Evolutionary conservation across 2,888 invertebrate genomes (phyloP).

Genomic region (Ctenicera cuprea): DNA sequence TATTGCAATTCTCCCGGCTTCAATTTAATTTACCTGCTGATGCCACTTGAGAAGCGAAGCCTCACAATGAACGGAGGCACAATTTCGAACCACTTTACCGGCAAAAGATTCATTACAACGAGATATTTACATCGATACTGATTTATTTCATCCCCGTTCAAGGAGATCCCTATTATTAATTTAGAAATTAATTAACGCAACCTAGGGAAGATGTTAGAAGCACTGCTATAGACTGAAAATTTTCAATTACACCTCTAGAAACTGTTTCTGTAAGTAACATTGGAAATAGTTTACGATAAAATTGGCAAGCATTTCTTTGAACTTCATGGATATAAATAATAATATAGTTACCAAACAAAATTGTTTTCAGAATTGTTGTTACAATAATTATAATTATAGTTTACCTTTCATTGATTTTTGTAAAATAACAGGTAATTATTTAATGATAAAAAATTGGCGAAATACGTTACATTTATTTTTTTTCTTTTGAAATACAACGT

Average conservation of each 20-base stretch:
- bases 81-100: constrained; percentile 52
- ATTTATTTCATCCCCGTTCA: constrained; percentile 42
- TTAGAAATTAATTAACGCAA: constrained; percentile 42
- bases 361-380: no score
- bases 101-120: constrained; percentile 51
- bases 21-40: constrained; percentile 62
- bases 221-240: background rate
- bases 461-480: no score
- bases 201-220: constrained; percentile 21
- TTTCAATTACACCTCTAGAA: background rate
- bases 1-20: constrained; percentile 58
- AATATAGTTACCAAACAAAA: no score
- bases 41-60: constrained; percentile 55
- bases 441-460: no score
- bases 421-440: no score
- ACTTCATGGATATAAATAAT: background rate
- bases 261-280: background rate
- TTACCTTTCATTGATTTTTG: no score
- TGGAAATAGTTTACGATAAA: background rate
- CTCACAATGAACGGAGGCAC: constrained; percentile 53
- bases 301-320: background rate
- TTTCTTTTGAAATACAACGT: no score
- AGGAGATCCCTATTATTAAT: constrained; percentile 38
- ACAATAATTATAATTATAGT: no score
- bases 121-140: constrained; percentile 49